phyloP scores from a whole-genome alignment of 2,888 invertebrate species.

The Dastarcus helophoroides region DNA sequence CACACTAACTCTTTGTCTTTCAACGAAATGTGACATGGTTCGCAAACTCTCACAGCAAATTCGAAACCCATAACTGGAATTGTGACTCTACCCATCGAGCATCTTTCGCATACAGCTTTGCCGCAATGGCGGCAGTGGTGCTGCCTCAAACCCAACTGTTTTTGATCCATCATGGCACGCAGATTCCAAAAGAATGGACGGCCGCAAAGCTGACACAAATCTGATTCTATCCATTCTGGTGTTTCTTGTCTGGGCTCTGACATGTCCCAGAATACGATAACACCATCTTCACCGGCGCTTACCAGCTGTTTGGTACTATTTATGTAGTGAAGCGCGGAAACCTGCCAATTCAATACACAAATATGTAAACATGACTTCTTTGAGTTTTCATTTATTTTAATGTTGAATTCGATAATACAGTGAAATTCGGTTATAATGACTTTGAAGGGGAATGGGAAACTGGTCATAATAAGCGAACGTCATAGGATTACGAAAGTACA shows the following conservation, averaged over 20 bases:
- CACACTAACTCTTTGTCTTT: constrained; percentile 74
- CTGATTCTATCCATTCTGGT: constrained; percentile 91
- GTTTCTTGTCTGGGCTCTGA: constrained; percentile 78
- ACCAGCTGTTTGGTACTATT: constrained; percentile 67
- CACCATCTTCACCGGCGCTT: constrained; percentile 86
- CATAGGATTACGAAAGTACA: too few relatives aligned
- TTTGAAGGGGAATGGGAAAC: too few relatives aligned
- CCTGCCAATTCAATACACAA: constrained; percentile 48
- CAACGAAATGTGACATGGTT: constrained; percentile 73
- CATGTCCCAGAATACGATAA: constrained; percentile 93
- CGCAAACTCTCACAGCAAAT: constrained; percentile 92
- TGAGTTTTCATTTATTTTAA: too few relatives aligned
- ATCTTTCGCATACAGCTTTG: constrained; percentile 87
- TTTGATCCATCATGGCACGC: constrained; percentile 95
- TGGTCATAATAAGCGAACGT: too few relatives aligned
- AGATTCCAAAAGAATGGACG: constrained; percentile 99
- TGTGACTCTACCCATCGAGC: constrained; percentile 76
- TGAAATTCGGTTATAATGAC: too few relatives aligned
- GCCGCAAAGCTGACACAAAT: constrained; percentile 87
- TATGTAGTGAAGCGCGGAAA: constrained; percentile 79
- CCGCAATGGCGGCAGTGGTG: constrained; percentile 92
- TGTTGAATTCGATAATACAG: too few relatives aligned
- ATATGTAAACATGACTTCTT: too few relatives aligned
- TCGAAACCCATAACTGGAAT: constrained; percentile 97
- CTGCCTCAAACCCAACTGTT: constrained; percentile 81